Conservation (phyloP, 2,797 vertebrate genomes). For the Malacoctenus gilli region DNA sequence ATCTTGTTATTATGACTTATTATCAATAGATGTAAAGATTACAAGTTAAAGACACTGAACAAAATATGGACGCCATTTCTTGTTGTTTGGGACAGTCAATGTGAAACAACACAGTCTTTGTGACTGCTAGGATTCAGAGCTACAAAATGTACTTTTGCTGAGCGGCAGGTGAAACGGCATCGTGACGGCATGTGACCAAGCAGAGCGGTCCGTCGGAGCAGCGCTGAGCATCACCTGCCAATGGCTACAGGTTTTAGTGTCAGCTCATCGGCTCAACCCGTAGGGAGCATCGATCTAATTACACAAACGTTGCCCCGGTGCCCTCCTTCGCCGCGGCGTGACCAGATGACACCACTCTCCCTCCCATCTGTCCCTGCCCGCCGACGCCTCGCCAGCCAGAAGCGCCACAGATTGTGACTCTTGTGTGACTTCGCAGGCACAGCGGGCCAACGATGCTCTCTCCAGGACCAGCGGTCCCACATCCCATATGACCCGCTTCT, state of each 20-base stretch:
- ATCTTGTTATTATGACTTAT: no score
- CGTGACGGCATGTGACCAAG: no score
- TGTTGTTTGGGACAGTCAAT: no score
- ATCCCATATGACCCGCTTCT: constrained; percentile 63
- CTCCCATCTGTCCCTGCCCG: constrained; percentile 63
- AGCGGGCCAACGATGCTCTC: constrained; percentile 56
- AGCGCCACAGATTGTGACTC: constrained; percentile 76
- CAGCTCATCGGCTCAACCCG: constrained; percentile 17
- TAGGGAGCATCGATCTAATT: constrained; percentile 53
- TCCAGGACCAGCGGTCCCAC: constrained; percentile 37
- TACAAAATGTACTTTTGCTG: no score
- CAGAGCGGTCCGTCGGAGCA: constrained; percentile 3
- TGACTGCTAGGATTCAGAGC: no score
- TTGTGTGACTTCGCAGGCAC: constrained; percentile 70
- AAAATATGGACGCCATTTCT: no score
- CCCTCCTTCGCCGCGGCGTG: constrained; percentile 36
- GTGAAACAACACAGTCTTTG: no score
- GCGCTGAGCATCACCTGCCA: neutral
- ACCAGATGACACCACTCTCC: constrained; percentile 62
- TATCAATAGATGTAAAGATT: no score
- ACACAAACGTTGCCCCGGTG: constrained; percentile 54
- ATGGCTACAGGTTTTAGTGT: constrained; percentile 55
- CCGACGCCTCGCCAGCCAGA: constrained; percentile 53
- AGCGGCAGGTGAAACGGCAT: no score
- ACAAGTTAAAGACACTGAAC: no score